Evolutionary conservation across 2,113 vertebrate species (phyloP), one percentile per base, ranked within the genome.

Genomic region (Cryptotis parvus): DNA sequence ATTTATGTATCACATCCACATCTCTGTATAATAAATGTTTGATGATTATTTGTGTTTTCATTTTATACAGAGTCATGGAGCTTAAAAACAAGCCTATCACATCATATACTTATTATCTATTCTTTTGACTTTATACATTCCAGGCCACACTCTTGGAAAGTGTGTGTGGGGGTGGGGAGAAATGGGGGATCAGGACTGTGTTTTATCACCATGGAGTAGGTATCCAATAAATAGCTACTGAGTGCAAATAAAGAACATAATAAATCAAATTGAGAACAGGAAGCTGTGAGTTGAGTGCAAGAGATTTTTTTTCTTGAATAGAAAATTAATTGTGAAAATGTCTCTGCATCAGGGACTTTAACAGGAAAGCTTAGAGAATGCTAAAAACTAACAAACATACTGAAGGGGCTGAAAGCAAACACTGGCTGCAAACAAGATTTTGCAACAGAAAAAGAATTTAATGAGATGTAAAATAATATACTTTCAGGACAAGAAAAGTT

Each of bases 1-100:
- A 41, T 92, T 74, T 90, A 24, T 85, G 35, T 92, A 95, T 43
- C 31, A 91, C 27, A 87, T 58, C 31, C n/a, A 45, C 0, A 75
- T 73, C 83, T 88, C 78, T 33, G n/a, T 83, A 39, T 94, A 86
- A 93, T 88, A 91, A 94, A 95, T 43, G 33, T 24, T 76, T 92
- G 35, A 87, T 80, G 58, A 66, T 58, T 77, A 26, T 35, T 9
- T 26, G 22, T 92, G 75, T 35, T 83, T 94, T 86, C 52, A 80
- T 89, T 94, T 94, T 75, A 94, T 89, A 81, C 49, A 90, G 95
- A 90, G 74, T 90, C 82, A 66, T 31, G 84, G 35, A 66, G 74
- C 70, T 90, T 96, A 79, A 80, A 88, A 90, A 83, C 35, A 49
- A 11, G 33, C 3, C 45, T 27, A 91, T 77, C 37, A 61, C 39